Base-by-base conservation (phyloP, 2,113 vertebrate species). In the Alectura lathami region DNA sequence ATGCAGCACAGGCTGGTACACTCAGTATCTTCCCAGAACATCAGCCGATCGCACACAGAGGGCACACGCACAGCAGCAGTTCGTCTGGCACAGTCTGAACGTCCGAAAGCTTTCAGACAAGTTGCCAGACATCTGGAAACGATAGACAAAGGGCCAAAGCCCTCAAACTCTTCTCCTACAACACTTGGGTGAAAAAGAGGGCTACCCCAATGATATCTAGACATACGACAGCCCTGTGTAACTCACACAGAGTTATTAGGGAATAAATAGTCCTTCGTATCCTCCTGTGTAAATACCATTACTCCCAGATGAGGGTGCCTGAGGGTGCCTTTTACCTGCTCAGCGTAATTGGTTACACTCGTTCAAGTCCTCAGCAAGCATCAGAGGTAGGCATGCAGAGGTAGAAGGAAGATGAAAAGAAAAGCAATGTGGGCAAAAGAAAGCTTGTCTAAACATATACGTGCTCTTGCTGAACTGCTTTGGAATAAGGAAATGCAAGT, bases 291-390 rank as follows among this genome's bases (percentile, higher is more conserved):
- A 92, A 95, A 96, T 62, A 94, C 62, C 66, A 72, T 68, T 60
- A 53, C 15, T 66, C 69, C 9, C 67, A 94, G 94, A 93, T 86
- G 94, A 95, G 78, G 72, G 76, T 85, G 91, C 95, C 94, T 94
- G 81, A 93, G 95, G 96, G 84, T 92, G 38, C 70, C 88, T 91
- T 92, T 81, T 87, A 89, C 62, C 78, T 57, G 18, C 62, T 57
- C 17, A 88, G 40, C 9, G n/a, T 87, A 95, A 92, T 50, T 66
- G 77, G 77, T 42, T 94, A 86, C 34, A 30, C 59, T 94, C 53
- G 43, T 2, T 36, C 81, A 85, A 90, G 83, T 72, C 91, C 91
- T 72, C 83, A 84, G 86, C 54, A 51, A 92, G 87, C 48, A 84
- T 24, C 56, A 83, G 53, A 91, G 54, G 57, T 23, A 91, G 84